Percentiles rank a stretch among this genome's conserved stretches.
These are phyloP conservation scores for Chaetophractus vellerosus DNA, from an alignment of 2,797 vertebrate species.

Conservation along the genomic window DNA sequence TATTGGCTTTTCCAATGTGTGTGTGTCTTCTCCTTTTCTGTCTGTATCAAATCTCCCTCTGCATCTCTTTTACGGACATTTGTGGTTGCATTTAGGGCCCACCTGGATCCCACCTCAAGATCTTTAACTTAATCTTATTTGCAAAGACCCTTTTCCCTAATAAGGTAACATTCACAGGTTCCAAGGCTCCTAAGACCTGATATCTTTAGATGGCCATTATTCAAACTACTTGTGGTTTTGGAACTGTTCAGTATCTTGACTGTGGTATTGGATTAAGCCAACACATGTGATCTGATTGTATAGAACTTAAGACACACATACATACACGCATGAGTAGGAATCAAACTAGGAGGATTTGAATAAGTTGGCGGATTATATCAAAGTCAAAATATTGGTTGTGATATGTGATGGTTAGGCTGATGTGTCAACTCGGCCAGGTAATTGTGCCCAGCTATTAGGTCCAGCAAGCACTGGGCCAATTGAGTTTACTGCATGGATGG, in stretches of 20 bases:
- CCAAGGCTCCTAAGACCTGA: background rate
- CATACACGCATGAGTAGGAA: background rate
- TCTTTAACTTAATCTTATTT: background rate
- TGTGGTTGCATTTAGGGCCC: background rate
- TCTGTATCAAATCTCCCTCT: background rate
- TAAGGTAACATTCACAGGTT: background rate
- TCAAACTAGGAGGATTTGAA: slow-evolving; percentile 9
- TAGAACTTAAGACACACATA: background rate
- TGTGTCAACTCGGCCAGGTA: too few relatives aligned
- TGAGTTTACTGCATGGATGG: too few relatives aligned
- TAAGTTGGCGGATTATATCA: background rate
- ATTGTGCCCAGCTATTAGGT: too few relatives aligned
- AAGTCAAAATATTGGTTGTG: background rate
- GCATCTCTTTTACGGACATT: background rate
- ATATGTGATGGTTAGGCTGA: too few relatives aligned
- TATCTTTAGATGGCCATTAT: background rate
- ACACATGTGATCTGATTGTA: background rate
- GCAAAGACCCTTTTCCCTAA: background rate
- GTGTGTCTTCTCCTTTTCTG: background rate
- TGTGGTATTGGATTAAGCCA: background rate
- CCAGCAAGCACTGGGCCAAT: too few relatives aligned
- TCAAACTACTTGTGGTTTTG: background rate
- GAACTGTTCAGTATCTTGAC: background rate
- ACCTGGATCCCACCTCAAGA: background rate
- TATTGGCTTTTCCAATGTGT: background rate